phyloP scores from a whole-genome alignment of 2,888 invertebrate genomes.

The Drosophila limbata region DNA sequence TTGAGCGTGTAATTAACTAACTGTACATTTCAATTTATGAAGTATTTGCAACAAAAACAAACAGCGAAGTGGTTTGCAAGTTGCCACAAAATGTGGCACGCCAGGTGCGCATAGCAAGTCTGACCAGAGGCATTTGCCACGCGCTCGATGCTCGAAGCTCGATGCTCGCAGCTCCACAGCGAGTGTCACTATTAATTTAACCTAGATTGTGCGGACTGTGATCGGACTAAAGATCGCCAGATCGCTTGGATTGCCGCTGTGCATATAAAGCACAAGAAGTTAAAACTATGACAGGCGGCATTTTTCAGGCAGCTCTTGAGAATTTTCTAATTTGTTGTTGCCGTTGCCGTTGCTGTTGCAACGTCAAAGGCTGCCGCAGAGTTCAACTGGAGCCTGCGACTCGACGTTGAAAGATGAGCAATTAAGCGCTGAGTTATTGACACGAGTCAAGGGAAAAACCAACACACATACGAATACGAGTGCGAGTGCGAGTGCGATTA shows the following conservation, averaged over 20 bases:
- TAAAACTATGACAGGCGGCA: slow-evolving; percentile 66
- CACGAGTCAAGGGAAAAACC: slow-evolving; percentile 57
- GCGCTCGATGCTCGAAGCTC: slow-evolving; percentile 31
- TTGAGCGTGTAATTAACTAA: slow-evolving; percentile 81
- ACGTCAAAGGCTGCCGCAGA: slow-evolving; percentile 53
- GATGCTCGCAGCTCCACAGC: slow-evolving; percentile 36
- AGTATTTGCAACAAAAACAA: slow-evolving; percentile 58
- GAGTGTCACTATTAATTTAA: slow-evolving; percentile 84
- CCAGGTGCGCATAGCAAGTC: slow-evolving; percentile 64
- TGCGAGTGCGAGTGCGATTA: neutral
- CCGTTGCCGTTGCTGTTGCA: neutral
- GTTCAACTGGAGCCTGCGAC: slow-evolving; percentile 43
- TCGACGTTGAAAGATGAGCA: slow-evolving; percentile 79
- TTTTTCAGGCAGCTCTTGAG: slow-evolving; percentile 53
- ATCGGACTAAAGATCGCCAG: slow-evolving; percentile 9
- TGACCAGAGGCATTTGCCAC: slow-evolving; percentile 55
- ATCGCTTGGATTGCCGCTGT: slow-evolving; percentile 28
- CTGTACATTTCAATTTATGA: slow-evolving; percentile 80
- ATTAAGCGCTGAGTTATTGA: slow-evolving; percentile 81
- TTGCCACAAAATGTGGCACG: slow-evolving; percentile 46
- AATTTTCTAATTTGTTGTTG: slow-evolving; percentile 64
- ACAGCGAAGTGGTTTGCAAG: slow-evolving; percentile 29
- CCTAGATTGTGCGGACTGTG: slow-evolving; percentile 67
- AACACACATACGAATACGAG: neutral
- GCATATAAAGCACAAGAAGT: slow-evolving; percentile 56